Evolutionary conservation across 2,797 vertebrate species (phyloP).

Genomic region (Anisognathus igniventris): DNA sequence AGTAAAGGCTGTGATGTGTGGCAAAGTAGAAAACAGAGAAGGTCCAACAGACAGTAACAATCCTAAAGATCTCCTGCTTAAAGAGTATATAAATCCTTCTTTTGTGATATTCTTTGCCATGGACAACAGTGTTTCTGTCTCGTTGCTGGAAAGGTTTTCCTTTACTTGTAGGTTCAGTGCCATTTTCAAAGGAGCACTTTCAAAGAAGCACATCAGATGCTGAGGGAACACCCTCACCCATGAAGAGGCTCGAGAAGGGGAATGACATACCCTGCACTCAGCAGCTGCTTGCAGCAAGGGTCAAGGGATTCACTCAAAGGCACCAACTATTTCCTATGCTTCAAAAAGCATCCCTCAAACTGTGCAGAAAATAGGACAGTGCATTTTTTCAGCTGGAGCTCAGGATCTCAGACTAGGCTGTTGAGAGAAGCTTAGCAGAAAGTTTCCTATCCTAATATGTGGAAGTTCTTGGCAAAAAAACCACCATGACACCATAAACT

Average conservation of each 20-base stretch:
- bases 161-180: not conserved
- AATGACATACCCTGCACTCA: not conserved
- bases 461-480: not conserved
- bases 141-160: not conserved
- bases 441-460: not conserved
- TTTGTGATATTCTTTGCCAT: not conserved
- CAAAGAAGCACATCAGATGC: not conserved
- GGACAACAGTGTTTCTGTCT: not conserved
- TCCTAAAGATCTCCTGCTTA: not conserved
- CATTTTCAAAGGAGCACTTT: not conserved
- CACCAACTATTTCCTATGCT: not conserved
- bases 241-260: not conserved
- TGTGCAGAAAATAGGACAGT: not conserved
- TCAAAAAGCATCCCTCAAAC: not conserved
- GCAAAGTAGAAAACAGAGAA: not conserved
- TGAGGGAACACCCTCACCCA: not conserved
- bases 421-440: not conserved
- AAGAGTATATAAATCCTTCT: not conserved
- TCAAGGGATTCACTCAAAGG: not conserved
- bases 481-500: not conserved
- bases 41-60: not conserved
- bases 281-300: not conserved
- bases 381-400: not conserved
- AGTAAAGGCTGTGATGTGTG: not conserved
- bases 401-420: not conserved